Conservation (phyloP, 2,797 vertebrate species). For the Poeciliopsis turneri region DNA sequence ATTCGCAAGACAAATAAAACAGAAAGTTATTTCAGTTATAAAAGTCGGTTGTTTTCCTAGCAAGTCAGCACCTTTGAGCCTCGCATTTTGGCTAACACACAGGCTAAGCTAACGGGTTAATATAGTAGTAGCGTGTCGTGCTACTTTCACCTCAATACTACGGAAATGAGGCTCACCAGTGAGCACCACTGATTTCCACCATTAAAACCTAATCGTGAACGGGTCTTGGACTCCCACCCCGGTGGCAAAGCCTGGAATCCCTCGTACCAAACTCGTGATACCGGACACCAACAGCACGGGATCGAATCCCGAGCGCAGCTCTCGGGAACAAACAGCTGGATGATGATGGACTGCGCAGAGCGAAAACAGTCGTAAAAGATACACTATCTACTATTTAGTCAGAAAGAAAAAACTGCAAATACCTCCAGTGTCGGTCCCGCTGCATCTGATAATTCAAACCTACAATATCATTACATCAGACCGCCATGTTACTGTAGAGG, state of each 20-base stretch:
- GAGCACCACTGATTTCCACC: accelerated
- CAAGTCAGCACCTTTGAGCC: conserved; percentile 12
- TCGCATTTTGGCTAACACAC: conserved; percentile 46
- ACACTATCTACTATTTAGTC: neutral
- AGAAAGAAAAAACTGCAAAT: accelerated
- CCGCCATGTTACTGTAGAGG: conserved; percentile 60
- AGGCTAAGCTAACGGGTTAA: conserved; percentile 64
- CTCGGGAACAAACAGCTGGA: accelerated
- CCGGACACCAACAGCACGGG: conserved; percentile 12
- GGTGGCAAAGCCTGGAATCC: conserved; percentile 59
- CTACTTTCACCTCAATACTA: too few species aligned
- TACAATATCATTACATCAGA: conserved; percentile 26
- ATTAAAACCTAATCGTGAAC: conserved; percentile 42
- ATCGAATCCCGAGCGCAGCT: conserved; percentile 65
- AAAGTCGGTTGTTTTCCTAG: conserved; percentile 1
- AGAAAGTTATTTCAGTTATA: neutral
- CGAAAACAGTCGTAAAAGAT: accelerated
- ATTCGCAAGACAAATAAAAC: accelerated
- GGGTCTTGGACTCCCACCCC: accelerated
- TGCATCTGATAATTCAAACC: conserved; percentile 9
- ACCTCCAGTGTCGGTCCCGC: neutral
- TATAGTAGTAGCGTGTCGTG: neutral
- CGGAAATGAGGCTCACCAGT: neutral
- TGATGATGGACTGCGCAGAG: accelerated
- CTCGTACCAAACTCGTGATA: conserved; percentile 16